Evolutionary conservation across 2,113 vertebrate genomes (phyloP).

Genomic region (Cyprinodon tularosa): DNA sequence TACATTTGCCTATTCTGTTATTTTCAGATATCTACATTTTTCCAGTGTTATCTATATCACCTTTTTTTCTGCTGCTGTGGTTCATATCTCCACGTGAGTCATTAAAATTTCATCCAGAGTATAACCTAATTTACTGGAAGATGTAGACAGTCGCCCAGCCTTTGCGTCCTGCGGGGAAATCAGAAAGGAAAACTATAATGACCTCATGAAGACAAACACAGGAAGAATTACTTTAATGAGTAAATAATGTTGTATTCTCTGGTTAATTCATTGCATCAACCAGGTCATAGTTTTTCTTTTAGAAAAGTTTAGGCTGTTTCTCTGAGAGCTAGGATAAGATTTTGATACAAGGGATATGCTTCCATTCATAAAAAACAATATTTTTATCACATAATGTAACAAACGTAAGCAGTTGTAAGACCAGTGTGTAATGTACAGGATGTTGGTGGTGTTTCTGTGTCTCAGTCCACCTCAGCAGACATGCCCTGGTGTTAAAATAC

Average conservation of each 20-base stretch:
- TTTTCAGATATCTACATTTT: slow-evolving; percentile 19
- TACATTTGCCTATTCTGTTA: slow-evolving; percentile 6
- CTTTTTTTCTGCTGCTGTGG: slow-evolving; percentile 29
- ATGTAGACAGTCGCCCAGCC: slow-evolving; percentile 14
- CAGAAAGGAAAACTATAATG: slow-evolving; percentile 15
- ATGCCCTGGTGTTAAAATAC: too few relatives aligned
- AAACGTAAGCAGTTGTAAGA: not conserved
- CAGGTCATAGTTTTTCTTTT: not conserved
- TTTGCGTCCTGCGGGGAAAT: slow-evolving; percentile 22
- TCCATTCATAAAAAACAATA: not conserved
- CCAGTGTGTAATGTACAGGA: not conserved
- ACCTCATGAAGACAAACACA: slow-evolving; percentile 10
- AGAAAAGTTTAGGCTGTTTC: not conserved
- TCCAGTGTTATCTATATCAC: slow-evolving; percentile 20
- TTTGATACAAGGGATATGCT: not conserved
- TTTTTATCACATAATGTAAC: not conserved
- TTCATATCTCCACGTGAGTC: slow-evolving; percentile 37
- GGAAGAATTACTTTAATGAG: slow-evolving; percentile 17
- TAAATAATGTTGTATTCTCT: not conserved
- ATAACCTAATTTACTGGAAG: slow-evolving; percentile 40
- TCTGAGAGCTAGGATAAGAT: not conserved
- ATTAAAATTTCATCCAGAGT: slow-evolving; percentile 45
- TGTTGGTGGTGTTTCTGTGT: not conserved
- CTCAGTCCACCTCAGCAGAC: not conserved
- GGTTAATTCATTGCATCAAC: not conserved